phyloP scores from a whole-genome alignment of 2,797 vertebrate species.

The Gadopsis marmoratus region DNA sequence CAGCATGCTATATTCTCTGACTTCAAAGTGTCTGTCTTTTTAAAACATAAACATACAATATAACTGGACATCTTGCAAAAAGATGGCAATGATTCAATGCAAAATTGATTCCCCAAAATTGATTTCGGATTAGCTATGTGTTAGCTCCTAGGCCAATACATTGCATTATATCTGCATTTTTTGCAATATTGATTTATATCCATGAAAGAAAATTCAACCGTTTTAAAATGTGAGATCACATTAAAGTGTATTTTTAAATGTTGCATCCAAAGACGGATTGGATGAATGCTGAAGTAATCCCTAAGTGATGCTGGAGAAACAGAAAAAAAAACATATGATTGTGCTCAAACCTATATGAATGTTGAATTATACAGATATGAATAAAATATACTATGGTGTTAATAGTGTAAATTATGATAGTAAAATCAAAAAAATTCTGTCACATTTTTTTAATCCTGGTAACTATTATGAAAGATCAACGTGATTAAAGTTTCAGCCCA shows the following conservation, averaged over 20 bases:
- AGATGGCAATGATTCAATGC: not conserved
- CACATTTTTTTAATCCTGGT: not conserved
- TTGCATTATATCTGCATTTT: not conserved
- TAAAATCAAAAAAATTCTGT: not conserved
- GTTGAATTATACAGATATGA: not conserved
- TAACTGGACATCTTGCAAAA: not conserved
- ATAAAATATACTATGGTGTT: not conserved
- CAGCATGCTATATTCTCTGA: conserved; percentile 58
- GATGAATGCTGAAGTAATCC: not conserved
- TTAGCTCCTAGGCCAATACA: not conserved
- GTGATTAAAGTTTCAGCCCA: conserved; percentile 3
- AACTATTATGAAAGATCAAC: conserved; percentile 5
- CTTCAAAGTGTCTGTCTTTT: conserved; percentile 64
- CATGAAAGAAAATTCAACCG: not conserved
- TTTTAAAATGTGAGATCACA: not conserved
- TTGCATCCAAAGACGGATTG: not conserved
- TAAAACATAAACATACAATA: conserved; percentile 12
- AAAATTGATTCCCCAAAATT: not conserved
- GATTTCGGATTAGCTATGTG: not conserved
- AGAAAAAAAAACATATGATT: conserved; percentile 2
- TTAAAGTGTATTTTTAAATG: not conserved
- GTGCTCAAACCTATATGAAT: not conserved
- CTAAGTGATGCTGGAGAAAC: not conserved
- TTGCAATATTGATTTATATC: not conserved
- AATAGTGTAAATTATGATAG: conserved; percentile 2